Evolutionary conservation across 2,797 vertebrate species (phyloP).

Genomic region (Myotis vivesi): DNA sequence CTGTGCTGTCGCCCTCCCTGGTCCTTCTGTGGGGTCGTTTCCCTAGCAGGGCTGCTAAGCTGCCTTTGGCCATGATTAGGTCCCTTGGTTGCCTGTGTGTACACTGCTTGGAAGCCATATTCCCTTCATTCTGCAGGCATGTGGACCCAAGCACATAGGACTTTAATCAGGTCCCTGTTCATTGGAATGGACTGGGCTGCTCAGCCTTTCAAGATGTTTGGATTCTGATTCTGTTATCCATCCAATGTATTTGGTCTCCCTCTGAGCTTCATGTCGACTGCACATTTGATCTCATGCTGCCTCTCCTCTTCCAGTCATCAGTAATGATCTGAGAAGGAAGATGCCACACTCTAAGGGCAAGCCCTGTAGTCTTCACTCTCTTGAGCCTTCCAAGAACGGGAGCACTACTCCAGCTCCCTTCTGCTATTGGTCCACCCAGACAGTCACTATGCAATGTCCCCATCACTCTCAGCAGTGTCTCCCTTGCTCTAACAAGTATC

Average conservation of each 20-base stretch:
- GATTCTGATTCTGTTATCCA: neutral
- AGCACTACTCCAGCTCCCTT: too few species aligned
- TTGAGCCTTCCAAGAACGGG: neutral
- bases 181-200: neutral
- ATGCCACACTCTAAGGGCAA: neutral
- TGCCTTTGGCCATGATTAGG: neutral
- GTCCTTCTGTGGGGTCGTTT: neutral
- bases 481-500: neutral
- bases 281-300: neutral
- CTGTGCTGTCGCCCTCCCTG: fast-evolving
- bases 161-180: neutral
- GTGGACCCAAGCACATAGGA: neutral
- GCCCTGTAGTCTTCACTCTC: neutral
- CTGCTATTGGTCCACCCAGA: neutral
- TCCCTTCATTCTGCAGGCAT: neutral
- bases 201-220: neutral
- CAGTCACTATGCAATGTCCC: neutral
- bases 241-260: neutral
- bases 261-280: neutral
- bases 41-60: neutral
- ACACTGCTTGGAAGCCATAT: neutral
- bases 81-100: neutral
- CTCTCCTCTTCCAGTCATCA: neutral
- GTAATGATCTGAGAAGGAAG: neutral
- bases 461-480: neutral